Evolutionary conservation across 2,888 invertebrate species (phyloP).

Genomic region (Barypeithes pellucidus): DNA sequence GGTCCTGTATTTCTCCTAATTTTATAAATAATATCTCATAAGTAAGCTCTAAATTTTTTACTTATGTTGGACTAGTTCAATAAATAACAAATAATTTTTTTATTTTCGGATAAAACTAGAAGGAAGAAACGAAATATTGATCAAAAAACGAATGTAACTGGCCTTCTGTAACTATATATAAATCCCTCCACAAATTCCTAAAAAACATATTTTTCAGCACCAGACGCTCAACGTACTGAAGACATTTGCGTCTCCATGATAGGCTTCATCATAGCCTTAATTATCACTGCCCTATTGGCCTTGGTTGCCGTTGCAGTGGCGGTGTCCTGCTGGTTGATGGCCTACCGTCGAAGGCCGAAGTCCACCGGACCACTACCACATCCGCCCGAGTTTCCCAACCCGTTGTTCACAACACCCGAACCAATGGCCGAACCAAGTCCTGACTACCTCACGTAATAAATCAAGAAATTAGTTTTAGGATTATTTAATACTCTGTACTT

Average conservation of each 20-base stretch:
- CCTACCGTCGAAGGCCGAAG: slow-evolving; percentile 90
- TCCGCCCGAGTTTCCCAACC: slow-evolving; percentile 96
- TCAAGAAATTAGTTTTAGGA: slow-evolving; percentile 51
- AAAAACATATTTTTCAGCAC: slow-evolving; percentile 68
- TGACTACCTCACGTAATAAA: slow-evolving; percentile 79
- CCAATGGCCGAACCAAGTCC: slow-evolving; percentile 88
- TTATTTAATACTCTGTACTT: slow-evolving; percentile 53
- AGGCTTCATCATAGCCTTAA: slow-evolving; percentile 92
- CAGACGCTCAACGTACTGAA: slow-evolving; percentile 76
- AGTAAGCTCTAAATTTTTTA: no score
- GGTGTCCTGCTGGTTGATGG: slow-evolving; percentile 96
- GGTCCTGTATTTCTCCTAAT: no score
- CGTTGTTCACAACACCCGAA: slow-evolving; percentile 89
- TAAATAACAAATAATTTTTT: no score
- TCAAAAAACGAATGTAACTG: no score
- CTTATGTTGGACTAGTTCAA: no score
- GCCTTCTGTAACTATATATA: no score
- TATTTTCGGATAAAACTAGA: no score
- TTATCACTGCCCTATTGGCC: slow-evolving; percentile 92
- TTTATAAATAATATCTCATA: no score
- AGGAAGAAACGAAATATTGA: no score
- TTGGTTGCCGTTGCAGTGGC: slow-evolving; percentile 95
- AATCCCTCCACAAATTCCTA: background rate
- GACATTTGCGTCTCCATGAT: slow-evolving; percentile 96
- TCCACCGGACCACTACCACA: slow-evolving; percentile 93